Conservation (phyloP, 2,113 vertebrate genomes). For the Callipepla squamata region DNA sequence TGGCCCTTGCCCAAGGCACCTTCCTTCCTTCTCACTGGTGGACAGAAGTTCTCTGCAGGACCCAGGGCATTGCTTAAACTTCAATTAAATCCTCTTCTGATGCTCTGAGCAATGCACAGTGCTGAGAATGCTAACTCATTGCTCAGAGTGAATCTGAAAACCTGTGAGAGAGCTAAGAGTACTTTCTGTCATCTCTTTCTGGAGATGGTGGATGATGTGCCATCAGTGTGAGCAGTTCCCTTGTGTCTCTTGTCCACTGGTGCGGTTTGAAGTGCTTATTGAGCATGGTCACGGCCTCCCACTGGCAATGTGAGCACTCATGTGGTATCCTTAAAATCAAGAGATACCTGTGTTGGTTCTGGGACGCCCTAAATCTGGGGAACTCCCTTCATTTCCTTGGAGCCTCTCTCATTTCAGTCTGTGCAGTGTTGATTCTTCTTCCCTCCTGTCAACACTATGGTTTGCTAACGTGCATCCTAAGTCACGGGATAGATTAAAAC, state of each 20-base stretch:
- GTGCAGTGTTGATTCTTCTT: not conserved
- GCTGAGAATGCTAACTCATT: not conserved
- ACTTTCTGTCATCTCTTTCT: rapidly evolving
- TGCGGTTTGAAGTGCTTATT: not conserved
- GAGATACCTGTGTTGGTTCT: not conserved
- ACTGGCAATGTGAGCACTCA: too few species aligned
- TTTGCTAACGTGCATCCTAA: not conserved
- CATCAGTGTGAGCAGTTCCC: rapidly evolving
- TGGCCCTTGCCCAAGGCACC: too few species aligned
- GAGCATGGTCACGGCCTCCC: not conserved
- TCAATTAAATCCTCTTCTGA: not conserved
- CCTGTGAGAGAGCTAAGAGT: rapidly evolving
- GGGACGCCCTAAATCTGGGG: too few species aligned
- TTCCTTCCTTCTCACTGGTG: not conserved
- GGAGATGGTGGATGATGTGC: not conserved
- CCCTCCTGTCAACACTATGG: rapidly evolving
- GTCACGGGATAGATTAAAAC: not conserved
- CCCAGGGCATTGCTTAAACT: not conserved
- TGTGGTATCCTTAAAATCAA: not conserved
- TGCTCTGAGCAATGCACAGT: not conserved
- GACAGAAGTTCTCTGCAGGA: not conserved
- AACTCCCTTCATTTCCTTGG: not conserved
- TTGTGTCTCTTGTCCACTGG: rapidly evolving
- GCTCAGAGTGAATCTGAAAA: not conserved
- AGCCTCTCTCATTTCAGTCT: not conserved